Evolutionary conservation across 2,113 vertebrate genomes (phyloP).

Genomic region (Macrotis lagotis): DNA sequence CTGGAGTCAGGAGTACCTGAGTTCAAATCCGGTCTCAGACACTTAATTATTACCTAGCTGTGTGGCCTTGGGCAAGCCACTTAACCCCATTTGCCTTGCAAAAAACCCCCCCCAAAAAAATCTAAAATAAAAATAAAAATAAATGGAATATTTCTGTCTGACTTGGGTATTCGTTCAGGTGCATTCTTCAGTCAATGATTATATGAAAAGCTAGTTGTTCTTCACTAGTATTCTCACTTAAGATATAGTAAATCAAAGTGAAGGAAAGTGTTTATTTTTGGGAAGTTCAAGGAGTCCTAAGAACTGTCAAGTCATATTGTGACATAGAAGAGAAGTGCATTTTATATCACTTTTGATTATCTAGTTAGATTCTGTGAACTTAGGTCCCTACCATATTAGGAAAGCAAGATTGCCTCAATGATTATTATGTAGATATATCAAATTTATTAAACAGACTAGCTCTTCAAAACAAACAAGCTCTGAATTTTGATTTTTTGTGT

Average conservation of each 20-base stretch:
- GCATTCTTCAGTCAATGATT: neutral
- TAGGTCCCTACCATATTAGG: neutral
- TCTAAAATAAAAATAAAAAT: neutral
- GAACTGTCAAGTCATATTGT: neutral
- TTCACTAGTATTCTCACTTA: neutral
- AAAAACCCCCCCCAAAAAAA: too few relatives aligned
- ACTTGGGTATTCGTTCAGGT: neutral
- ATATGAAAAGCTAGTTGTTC: neutral
- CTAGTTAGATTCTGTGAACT: neutral
- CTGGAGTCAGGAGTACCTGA: too few relatives aligned
- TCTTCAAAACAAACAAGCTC: neutral
- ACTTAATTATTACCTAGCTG: too few relatives aligned
- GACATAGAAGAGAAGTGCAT: rapidly evolving
- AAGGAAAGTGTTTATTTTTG: neutral
- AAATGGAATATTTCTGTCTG: neutral
- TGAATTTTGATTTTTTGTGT: neutral
- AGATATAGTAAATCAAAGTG: neutral
- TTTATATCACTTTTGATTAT: neutral
- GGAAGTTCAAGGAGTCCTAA: neutral
- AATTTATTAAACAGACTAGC: neutral
- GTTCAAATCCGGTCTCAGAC: too few relatives aligned
- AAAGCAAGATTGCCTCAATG: neutral
- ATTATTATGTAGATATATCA: neutral
- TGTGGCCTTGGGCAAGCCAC: too few relatives aligned
- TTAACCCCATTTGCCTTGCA: too few relatives aligned